Base-by-base conservation (phyloP, 1,140 invertebrate species). In the Eciton burchellii region DNA sequence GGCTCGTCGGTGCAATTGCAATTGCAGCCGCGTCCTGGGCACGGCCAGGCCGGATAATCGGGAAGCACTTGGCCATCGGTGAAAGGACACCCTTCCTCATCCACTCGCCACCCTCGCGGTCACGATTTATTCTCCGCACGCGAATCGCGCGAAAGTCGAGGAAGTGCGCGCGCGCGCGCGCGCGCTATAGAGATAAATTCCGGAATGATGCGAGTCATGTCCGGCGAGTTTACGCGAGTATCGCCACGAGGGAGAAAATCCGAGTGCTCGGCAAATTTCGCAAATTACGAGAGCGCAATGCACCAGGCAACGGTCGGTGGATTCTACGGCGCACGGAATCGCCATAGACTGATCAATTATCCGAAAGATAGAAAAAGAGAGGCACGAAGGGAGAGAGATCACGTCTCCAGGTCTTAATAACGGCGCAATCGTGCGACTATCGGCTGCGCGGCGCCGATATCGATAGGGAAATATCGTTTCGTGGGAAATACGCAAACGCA, bases 31-130 rank as follows among this genome's bases (percentile, higher is more conserved):
- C 41, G 35, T 63, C 26, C 41, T 66, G 83, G n/a, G n/a, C 68
- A 70, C 21, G 49, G n/a, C n/a, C n/a, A n/a, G 24, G n/a, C 45
- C 47, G 70, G 84, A 86, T 86, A 83, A 86, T 86, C 85, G 85
- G 63, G 76, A 71, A 74, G 49, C 49, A 59, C 76, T 65, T 70
- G 47, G 41, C 43, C 49, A 77, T 68, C 63, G 52, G 63, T 68
- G 63, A 79, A 70, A 45, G 68, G 74, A 45, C 74, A 70, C 11
- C 14, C 29, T 16, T n/a, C n/a, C n/a, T n/a, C n/a, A n/a, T n/a
- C n/a, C n/a, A n/a, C 29, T 16, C 45, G 1, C 35, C 49, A 24
- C 63, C 65, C 5, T 21, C 16, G 35, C 21, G 21, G 14, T 43
- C 49, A 24, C 74, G 14, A 9, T 21, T 11, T 14, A 6, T 9